Base-by-base conservation (phyloP, 1,140 invertebrate species). In the Drosophila sp. region DNA sequence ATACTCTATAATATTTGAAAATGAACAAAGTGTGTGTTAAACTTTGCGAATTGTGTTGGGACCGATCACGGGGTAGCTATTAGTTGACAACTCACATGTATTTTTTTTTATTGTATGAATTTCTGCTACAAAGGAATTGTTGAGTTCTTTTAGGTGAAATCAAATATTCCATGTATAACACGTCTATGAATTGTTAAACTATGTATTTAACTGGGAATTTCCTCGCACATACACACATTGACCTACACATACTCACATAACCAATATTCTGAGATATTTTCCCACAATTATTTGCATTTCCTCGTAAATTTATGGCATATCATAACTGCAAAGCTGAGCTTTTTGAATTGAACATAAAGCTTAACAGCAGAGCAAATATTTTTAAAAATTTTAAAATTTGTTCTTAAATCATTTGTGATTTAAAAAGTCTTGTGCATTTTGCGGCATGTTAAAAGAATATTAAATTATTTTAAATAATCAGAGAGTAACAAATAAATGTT, bases 161-260 rank as follows among this genome's bases (percentile, higher is more conserved):
- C 58, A 75, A 78, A 71, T 83, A 73, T 72, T 29, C 81, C 70
- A 82, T 57, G 80, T 43, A 43, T 58, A 29, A 58, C 65, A 67
- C 56, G 61, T 27, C 45, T 72, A 58, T 43, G 16, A 54, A 48
- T 63, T 40, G 32, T 36, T 38, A 1, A 32, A 16, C 13, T 48
- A 40, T 8, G 29, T 11, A 21, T 21, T 21, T 4, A 29, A 25
- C 58, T 65, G 34, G 51, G 16, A 21, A 27, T 62, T 46, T 27
- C 7, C 48, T 34, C 7, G 7, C 6, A 41, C 36, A 40, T 34
- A 16, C 51, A n/a, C n/a, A n/a, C n/a, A n/a, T n/a, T n/a, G n/a
- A n/a, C n/a, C n/a, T n/a, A n/a, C n/a, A n/a, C n/a, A n/a, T n/a
- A n/a, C n/a, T 41, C 25, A 18, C 9, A 9, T 8, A 18, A 51